Conservation (phyloP, 2,888 invertebrate species). For the Idaea straminata region DNA sequence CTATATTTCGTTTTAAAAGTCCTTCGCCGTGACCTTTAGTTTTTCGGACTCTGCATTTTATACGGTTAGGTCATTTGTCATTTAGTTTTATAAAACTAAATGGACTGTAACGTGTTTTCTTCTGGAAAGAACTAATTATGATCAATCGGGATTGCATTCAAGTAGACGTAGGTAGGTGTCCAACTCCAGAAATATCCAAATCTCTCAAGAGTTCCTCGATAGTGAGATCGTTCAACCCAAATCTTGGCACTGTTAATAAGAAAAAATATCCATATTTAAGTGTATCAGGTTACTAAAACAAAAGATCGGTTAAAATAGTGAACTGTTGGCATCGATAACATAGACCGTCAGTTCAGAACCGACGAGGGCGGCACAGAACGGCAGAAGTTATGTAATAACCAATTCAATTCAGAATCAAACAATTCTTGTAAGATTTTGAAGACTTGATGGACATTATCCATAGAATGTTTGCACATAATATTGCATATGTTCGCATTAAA, state of each 20-base stretch:
- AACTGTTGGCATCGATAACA: conserved; percentile 31
- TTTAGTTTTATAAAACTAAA: neutral
- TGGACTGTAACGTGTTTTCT: conserved; percentile 4
- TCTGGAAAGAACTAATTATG: conserved; percentile 5
- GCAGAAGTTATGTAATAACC: conserved; percentile 26
- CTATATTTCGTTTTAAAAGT: conserved; percentile 9
- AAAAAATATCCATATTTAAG: conserved; percentile 15
- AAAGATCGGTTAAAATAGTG: conserved; percentile 26
- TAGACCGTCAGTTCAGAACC: conserved; percentile 20
- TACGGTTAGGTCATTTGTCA: neutral
- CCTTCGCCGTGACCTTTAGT: conserved; percentile 14
- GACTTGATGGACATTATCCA: neutral
- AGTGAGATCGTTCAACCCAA: conserved; percentile 23
- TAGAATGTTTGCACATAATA: neutral
- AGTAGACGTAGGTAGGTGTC: conserved; percentile 3
- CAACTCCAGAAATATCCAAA: neutral
- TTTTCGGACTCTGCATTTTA: neutral
- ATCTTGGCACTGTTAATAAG: conserved; percentile 21
- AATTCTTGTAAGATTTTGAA: neutral
- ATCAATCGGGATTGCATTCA: neutral
- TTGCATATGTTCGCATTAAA: neutral
- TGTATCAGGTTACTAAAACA: conserved; percentile 29
- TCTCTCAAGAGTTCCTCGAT: conserved; percentile 16
- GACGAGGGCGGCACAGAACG: conserved; percentile 17
- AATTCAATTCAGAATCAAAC: neutral